Conservation (phyloP, 2,888 invertebrate genomes). For the Coenonympha arcania region DNA sequence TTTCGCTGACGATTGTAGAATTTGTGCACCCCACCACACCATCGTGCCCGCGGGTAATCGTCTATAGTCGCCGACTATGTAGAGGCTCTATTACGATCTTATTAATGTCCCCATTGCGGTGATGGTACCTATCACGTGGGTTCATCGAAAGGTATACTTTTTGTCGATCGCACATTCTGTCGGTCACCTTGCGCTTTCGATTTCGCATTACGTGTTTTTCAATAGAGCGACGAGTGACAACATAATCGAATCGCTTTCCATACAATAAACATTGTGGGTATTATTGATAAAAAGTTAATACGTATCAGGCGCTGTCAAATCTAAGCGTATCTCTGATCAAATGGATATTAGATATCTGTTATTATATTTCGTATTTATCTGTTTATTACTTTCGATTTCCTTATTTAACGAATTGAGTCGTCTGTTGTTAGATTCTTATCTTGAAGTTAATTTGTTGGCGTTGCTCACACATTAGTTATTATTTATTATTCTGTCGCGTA, state of each 20-base stretch:
- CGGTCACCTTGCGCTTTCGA: conserved; percentile 64
- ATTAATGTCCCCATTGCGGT: conserved; percentile 44
- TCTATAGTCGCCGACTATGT: no score
- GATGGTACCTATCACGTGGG: conserved; percentile 37
- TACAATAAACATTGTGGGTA: conserved; percentile 19
- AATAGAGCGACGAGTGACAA: conserved; percentile 16
- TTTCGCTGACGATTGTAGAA: no score
- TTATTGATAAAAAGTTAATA: conserved; percentile 9
- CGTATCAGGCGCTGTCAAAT: conserved; percentile 2
- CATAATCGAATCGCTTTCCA: conserved; percentile 25
- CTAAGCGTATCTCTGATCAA: conserved; percentile 10
- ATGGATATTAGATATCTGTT: conserved; percentile 6
- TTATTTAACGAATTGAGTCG: not conserved
- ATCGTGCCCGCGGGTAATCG: no score
- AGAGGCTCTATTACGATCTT: conserved; percentile 46
- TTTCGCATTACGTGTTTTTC: conserved; percentile 39
- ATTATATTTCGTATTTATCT: no score
- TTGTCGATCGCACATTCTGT: conserved; percentile 43
- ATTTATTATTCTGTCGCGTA: no score
- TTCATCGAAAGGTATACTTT: conserved; percentile 55
- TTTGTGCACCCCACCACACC: no score
- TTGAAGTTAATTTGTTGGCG: not conserved
- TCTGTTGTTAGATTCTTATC: not conserved
- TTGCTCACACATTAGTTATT: no score
- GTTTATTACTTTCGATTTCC: not conserved